Evolutionary conservation across 2,888 invertebrate species (phyloP).

Genomic region (Lithophane leautieri): DNA sequence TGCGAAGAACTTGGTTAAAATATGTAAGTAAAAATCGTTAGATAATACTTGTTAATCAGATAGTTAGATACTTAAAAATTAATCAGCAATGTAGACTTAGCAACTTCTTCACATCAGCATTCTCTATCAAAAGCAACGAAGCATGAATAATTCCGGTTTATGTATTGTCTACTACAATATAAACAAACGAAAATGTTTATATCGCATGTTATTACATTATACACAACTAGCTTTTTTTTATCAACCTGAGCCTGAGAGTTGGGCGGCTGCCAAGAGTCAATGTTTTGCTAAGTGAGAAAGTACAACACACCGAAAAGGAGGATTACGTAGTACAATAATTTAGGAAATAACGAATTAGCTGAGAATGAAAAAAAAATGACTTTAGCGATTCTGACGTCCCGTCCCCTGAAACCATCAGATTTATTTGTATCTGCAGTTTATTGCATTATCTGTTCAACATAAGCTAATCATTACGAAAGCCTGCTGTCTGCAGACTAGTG

Average conservation of each 20-base stretch:
- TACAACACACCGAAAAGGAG: slow-evolving; percentile 50
- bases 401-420: slow-evolving; percentile 13
- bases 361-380: slow-evolving; percentile 53
- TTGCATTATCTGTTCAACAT: slow-evolving; percentile 14
- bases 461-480: slow-evolving; percentile 14
- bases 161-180: slow-evolving; percentile 56
- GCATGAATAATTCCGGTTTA: slow-evolving; percentile 41
- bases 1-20: not conserved
- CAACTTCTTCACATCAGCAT: not conserved
- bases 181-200: slow-evolving; percentile 62
- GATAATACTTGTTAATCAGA: not conserved
- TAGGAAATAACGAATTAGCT: slow-evolving; percentile 51
- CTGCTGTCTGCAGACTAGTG: not conserved
- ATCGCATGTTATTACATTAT: slow-evolving; percentile 50
- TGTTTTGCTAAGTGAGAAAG: slow-evolving; percentile 67
- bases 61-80: slow-evolving; percentile 3
- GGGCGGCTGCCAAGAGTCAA: slow-evolving; percentile 67
- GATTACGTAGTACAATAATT: slow-evolving; percentile 56
- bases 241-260: slow-evolving; percentile 63
- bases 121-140: slow-evolving; percentile 14
- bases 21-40: not conserved
- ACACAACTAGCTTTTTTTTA: slow-evolving; percentile 62
- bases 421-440: slow-evolving; percentile 22
- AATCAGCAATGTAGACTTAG: not conserved
- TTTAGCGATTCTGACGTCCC: slow-evolving; percentile 32